A percentile compares a stretch with the other conserved stretches of the same genome.
Conservation (phyloP, 2,888 invertebrate genomes). For the Latrodectus elegans region DNA sequence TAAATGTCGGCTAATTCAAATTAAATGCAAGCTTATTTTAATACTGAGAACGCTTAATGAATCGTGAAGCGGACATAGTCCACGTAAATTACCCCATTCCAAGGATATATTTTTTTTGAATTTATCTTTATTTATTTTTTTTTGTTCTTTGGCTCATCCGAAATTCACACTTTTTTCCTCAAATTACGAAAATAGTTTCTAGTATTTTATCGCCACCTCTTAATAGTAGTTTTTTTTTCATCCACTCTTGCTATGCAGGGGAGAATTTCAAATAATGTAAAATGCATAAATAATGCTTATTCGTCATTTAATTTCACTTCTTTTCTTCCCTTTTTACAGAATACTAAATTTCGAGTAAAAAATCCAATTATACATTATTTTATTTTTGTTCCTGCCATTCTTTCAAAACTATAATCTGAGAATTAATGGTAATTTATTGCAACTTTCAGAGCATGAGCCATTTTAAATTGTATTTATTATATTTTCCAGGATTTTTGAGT, state of each 20-base stretch:
- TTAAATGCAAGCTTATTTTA: constrained; percentile 65
- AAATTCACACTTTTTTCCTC: constrained; percentile 31
- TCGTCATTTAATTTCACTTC: constrained; percentile 22
- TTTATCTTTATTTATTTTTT: neutral
- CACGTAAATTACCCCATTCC: constrained; percentile 57
- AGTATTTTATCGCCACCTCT: constrained; percentile 46
- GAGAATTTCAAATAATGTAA: constrained; percentile 36
- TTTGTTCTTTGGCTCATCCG: neutral
- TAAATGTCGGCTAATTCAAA: constrained; percentile 65
- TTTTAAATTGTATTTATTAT: no score
- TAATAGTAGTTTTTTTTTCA: constrained; percentile 16
- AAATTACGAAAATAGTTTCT: constrained; percentile 45
- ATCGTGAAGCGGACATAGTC: constrained; percentile 60
- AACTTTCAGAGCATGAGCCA: no score
- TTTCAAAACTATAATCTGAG: neutral
- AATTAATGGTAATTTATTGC: no score
- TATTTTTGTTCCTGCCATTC: neutral
- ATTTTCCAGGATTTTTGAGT: no score
- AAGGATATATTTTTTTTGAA: constrained; percentile 3
- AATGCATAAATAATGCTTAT: constrained; percentile 43
- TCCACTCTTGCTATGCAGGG: constrained; percentile 6
- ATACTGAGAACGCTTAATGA: constrained; percentile 49
- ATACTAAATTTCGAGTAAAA: neutral
- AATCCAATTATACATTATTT: no score
- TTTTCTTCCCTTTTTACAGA: neutral